Evolutionary conservation across 2,888 invertebrate species (phyloP).

Genomic region (Euplagia quadripunctaria): DNA sequence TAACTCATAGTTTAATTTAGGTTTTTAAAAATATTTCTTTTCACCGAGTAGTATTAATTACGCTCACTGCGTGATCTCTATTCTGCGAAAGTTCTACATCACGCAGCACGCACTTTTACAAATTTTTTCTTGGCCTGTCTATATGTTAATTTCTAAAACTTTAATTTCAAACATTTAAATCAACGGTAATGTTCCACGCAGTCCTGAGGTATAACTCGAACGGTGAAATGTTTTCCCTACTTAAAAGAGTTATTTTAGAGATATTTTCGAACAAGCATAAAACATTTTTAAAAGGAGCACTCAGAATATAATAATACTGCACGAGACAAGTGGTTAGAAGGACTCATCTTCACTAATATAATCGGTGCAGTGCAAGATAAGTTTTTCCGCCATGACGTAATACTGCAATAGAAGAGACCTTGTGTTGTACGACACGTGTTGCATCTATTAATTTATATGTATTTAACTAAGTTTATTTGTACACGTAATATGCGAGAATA

Average conservation of each 20-base stretch:
- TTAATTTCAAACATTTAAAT: too few relatives aligned
- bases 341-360: slow-evolving; percentile 16
- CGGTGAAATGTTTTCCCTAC: not conserved
- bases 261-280: not conserved
- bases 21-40: too few relatives aligned
- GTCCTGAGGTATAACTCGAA: not conserved
- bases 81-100: not conserved
- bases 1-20: too few relatives aligned
- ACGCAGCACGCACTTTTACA: not conserved
- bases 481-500: slow-evolving; percentile 36
- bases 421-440: slow-evolving; percentile 57
- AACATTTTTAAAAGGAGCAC: not conserved
- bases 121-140: too few relatives aligned
- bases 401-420: slow-evolving; percentile 55
- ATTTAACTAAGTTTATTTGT: slow-evolving; percentile 49
- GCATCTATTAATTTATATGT: slow-evolving; percentile 41
- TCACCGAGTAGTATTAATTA: too few relatives aligned
- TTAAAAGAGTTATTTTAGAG: not conserved
- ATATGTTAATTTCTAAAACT: too few relatives aligned
- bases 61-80: not conserved
- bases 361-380: slow-evolving; percentile 38
- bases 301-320: not conserved
- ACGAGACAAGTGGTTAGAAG: slow-evolving; percentile 19
- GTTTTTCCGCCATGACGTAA: slow-evolving; percentile 55
- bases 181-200: not conserved